phyloP scores from a whole-genome alignment of 1,140 invertebrate genomes.

The Aradophagus sp. region DNA sequence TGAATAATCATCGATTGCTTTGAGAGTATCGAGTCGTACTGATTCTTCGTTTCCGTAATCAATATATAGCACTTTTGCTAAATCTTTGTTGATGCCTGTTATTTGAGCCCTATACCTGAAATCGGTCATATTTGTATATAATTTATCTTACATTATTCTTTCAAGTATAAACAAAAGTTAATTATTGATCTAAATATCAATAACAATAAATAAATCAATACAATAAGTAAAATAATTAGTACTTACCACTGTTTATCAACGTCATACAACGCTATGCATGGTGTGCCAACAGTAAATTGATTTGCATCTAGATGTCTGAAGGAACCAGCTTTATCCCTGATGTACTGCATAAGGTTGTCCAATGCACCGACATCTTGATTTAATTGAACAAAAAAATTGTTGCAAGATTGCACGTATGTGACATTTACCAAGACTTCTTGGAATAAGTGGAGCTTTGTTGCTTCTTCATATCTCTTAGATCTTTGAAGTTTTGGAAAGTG shows the following conservation, averaged over 20 bases:
- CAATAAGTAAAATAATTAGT: too few relatives aligned
- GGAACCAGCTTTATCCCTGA: slow-evolving; percentile 61
- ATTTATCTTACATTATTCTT: too few relatives aligned
- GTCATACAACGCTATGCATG: slow-evolving; percentile 84
- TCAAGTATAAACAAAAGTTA: too few relatives aligned
- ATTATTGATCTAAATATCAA: too few relatives aligned
- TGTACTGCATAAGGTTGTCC: slow-evolving; percentile 54
- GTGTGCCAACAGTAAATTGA: slow-evolving; percentile 77
- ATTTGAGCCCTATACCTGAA: slow-evolving; percentile 80
- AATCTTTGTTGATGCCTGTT: slow-evolving; percentile 67
- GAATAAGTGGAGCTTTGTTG: slow-evolving; percentile 41
- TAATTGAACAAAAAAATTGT: slow-evolving; percentile 83
- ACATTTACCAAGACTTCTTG: slow-evolving; percentile 77
- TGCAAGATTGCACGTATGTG: slow-evolving; percentile 81
- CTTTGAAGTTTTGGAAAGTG: slow-evolving; percentile 63
- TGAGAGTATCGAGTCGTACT: slow-evolving; percentile 76
- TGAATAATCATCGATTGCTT: slow-evolving; percentile 79
- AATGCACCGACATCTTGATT: slow-evolving; percentile 77
- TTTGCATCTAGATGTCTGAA: slow-evolving; percentile 68
- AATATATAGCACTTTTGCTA: slow-evolving; percentile 79
- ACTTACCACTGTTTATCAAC: slow-evolving; percentile 79
- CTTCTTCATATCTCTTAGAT: slow-evolving; percentile 73
- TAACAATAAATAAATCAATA: too few relatives aligned
- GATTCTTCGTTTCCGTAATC: slow-evolving; percentile 86
- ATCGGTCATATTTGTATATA: too few relatives aligned